These are phyloP conservation scores for Poecilobothrus nobilitatus DNA, from an alignment of 2,888 invertebrate species.

Conservation along the genomic window DNA sequence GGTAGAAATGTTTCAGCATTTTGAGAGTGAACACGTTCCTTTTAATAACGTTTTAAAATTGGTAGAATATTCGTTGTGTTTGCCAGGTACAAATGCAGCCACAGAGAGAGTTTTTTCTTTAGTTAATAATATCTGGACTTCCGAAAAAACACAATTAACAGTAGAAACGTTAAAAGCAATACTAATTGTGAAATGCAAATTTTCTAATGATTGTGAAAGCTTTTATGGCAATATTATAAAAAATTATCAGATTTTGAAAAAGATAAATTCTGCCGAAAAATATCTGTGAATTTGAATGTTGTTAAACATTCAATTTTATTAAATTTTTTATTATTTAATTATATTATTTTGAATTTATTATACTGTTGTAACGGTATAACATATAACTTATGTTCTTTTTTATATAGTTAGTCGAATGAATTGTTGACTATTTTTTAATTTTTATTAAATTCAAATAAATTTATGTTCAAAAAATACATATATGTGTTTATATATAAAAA, in stretches of 20 bases:
- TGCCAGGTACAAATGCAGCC: slow-evolving; percentile 17
- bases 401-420: no score
- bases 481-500: slow-evolving; percentile 7
- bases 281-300: slow-evolving; percentile 2
- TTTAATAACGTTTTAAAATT: slow-evolving; percentile 10
- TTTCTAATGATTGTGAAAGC: not conserved
- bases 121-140: slow-evolving; percentile 17
- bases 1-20: slow-evolving; percentile 13
- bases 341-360: no score
- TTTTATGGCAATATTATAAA: no score
- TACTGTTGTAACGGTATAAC: no score
- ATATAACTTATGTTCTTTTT: no score
- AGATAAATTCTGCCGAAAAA: not conserved
- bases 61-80: slow-evolving; percentile 15
- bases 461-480: slow-evolving; percentile 8
- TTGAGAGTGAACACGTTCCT: slow-evolving; percentile 9
- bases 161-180: slow-evolving; percentile 12
- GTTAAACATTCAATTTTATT: not conserved
- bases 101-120: slow-evolving; percentile 17
- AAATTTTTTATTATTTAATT: not conserved
- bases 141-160: slow-evolving; percentile 15
- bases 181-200: slow-evolving; percentile 10
- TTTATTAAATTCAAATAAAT: no score
- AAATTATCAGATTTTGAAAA: no score
- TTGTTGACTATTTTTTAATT: no score